Evolutionary conservation across 2,888 invertebrate genomes (phyloP), one percentile per base, ranked within the genome.

Genomic region (Pollenia griseotomentosa): DNA sequence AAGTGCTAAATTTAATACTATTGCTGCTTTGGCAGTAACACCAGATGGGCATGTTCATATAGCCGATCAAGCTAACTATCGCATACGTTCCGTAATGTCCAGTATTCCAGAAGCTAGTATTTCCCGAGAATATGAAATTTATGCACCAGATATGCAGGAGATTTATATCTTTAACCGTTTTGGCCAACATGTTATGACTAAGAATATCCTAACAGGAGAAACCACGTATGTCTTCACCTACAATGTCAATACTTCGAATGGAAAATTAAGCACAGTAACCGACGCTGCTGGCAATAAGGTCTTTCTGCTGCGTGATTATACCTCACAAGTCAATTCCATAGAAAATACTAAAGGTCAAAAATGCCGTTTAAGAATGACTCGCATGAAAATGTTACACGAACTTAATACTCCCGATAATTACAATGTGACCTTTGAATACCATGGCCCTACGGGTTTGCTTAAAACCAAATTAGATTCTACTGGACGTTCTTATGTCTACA

Each of bases 201-300:
- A 97, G 89, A 98, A 98, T 91, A 98, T 99, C 85, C 94, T 99
- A n/a, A 99, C 99, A 0, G 98, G 98, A 0, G 98, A 98, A 93
- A 97, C 97, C 4, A 96, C 97, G 89, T 99, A 98, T 92, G 96
- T 97, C 2, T 99, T 99, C 92, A 97, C 98, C 0, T 99, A 99
- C 94, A 98, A 98, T 89, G 98, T 99, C 0, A 99, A 99, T 92
- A 99, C 99, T 0, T 98, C 98, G 91, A 98, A 98, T 91, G 99
- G 99, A 0, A 98, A 98, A 92, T 94, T 99, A 23, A 97, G 97
- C 90, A 97, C 97, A 0, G 98, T 99, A 0, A 98, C 98, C 0
- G 99, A 99, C 91, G 97, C 98, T 0, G 97, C 98, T 6, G 98
- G 98, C 70, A 97, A 97, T 91, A 97, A 97, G 93, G 97, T 97